Evolutionary conservation across 2,888 invertebrate species (phyloP), one percentile per base, ranked within the genome.

Genomic region (Lasioglossum villosulum): DNA sequence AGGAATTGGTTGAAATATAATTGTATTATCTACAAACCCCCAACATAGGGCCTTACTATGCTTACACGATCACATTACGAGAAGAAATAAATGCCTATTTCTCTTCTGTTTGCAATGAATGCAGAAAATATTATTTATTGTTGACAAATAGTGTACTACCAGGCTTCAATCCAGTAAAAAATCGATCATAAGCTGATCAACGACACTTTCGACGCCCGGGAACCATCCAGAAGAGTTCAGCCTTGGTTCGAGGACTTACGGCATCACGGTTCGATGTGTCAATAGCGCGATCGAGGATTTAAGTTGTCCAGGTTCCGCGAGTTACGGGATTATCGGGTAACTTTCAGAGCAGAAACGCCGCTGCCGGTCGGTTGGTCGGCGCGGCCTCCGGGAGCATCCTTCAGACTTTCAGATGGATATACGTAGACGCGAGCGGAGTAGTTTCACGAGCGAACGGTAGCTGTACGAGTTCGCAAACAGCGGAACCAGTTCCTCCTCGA

Each of bases 391-490:
- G 34, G 34, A 39, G 12, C 63, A 59, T 66, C 66, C 66, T 66
- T 66, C 66, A 66, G 66, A 63, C 59, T 63, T 63, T 63, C 27
- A 5, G 59, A 63, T 63, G 59, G 59, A 63, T 63, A 63, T 63
- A 63, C 59, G 45, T 45, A 72, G 72, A 30, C 72, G 72, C 45
- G 30, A 71, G 4, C 42, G 12, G 45, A 72, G 72, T 45, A 45
- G 72, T 72, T 73, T 48, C 73, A 48, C 73, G 34, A 63, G 59
- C 34, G 66, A 34, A 66, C 66, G 66, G 66, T 66, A 34, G 66
- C 66, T 66, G 66, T 30, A 66, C 66, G 37, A 34, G 30, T 19
- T 16, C 34, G 30, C 34, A 19, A 42, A 45, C 48, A 70, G 59
- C 70, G 27, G 56, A 37, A 42, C 66, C 66, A 56, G 39, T 52